Conservation (phyloP, 37 sponge, comb jelly and placozoan species). For the Oopsacas minuta region DNA sequence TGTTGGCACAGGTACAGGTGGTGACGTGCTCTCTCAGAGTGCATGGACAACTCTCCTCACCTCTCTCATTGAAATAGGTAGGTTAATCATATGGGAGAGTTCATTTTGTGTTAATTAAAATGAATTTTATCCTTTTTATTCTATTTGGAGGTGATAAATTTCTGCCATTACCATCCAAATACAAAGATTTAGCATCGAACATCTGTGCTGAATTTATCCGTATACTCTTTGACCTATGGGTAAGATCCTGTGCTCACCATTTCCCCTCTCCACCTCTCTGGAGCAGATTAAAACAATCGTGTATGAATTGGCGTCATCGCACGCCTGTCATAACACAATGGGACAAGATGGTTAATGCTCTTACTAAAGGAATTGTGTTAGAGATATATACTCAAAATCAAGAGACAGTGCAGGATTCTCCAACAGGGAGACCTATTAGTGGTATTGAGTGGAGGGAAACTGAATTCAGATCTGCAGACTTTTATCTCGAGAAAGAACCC, state of each 20-base stretch:
- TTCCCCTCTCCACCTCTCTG: constrained; percentile 71
- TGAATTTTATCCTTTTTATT: neutral
- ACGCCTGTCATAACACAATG: constrained; percentile 46
- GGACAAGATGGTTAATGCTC: constrained; percentile 33
- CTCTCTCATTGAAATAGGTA: neutral
- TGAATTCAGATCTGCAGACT: neutral
- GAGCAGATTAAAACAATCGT: constrained; percentile 56
- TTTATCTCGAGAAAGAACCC: constrained; percentile 23
- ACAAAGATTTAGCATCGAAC: constrained; percentile 30
- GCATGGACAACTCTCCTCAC: constrained; percentile 1
- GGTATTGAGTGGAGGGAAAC: neutral
- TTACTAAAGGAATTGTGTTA: constrained; percentile 28
- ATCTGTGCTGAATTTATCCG: constrained; percentile 34
- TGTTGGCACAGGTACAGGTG: neutral
- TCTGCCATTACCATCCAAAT: constrained; percentile 32
- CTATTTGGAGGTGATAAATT: neutral
- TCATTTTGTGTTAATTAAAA: neutral
- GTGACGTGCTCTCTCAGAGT: neutral
- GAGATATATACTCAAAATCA: neutral
- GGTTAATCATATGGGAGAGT: neutral
- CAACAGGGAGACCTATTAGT: neutral
- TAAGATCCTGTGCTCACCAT: constrained; percentile 30
- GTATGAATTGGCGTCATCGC: constrained; percentile 67
- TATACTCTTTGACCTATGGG: constrained; percentile 55
- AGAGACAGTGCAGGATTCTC: neutral